Base-by-base conservation (phyloP, 2,113 vertebrate species). In the Columba janthina region DNA sequence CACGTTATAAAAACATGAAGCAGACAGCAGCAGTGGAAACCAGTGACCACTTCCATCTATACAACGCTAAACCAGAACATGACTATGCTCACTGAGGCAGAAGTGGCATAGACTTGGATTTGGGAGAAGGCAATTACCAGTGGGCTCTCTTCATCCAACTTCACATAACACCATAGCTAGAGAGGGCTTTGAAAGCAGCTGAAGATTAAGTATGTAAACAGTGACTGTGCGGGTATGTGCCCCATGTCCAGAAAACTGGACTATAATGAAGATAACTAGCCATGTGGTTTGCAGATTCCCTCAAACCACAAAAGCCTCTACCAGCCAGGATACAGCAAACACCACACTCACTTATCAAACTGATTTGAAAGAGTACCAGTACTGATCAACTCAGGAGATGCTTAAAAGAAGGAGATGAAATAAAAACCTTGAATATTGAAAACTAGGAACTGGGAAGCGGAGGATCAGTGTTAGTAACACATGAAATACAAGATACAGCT, bases 1-100 rank as follows among this genome's bases (percentile, higher is more conserved):
- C 21, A 32, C 1, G 0, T 6, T 54, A n/a, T 14, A 26, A 46
- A 48, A 80, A 34, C 22, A 10, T 3, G 26, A 19, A 56, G 28
- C 1, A 0, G 73, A 67, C 8, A n/a, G 31, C 31, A 19, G 34
- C 71, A 56, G 28, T 0, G 1, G 32, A 44, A 57, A 56, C 4
- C 4, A 1, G 53, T 7, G 48, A 38, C 46, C 0, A 1, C 46
- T 8, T 40, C 65, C 9, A 15, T 2, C 4, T 4, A 9, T 1
- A 36, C 5, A 2, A 8, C 16, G 31, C 26, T 28, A 29, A 5
- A 10, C 12, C 76, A 83, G 34, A 60, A 58, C 19, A 6, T 15
- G 4, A 46, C 44, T 46, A 56, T 1, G 16, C 20, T 56, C 19
- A 10, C 19, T n/a, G 34, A 25, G 40, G 40, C 16, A 62, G 31